These are phyloP conservation scores for Hyaena hyaena DNA, from an alignment of 2,113 vertebrate genomes.

Conservation along the genomic window DNA sequence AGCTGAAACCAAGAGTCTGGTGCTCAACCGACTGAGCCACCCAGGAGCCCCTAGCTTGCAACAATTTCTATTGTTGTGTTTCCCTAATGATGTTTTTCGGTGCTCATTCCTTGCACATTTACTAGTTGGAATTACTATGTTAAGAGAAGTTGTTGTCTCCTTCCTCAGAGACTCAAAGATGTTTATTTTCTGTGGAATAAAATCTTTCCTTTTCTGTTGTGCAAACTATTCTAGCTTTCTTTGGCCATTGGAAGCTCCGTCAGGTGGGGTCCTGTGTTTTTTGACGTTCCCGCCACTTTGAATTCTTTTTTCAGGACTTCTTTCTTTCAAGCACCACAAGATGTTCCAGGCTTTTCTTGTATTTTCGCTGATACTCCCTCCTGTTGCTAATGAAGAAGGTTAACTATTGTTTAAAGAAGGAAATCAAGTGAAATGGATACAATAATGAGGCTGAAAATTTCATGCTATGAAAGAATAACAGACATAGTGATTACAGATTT, in stretches of 20 bases:
- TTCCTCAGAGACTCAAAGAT: not conserved
- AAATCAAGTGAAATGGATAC: not conserved
- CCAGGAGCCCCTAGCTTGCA: no score
- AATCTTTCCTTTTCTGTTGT: not conserved
- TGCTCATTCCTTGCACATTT: not conserved
- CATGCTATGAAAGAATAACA: not conserved
- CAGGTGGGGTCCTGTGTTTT: not conserved
- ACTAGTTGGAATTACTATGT: constrained; percentile 12
- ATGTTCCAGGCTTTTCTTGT: not conserved
- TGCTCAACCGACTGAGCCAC: no score
- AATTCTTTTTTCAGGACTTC: not conserved
- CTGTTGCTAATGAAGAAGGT: not conserved
- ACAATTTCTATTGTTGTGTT: not conserved
- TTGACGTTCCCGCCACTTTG: not conserved
- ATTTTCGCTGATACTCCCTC: not conserved
- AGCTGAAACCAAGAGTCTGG: no score
- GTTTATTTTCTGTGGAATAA: constrained; percentile 15
- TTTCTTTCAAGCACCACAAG: not conserved
- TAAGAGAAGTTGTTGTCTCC: not conserved
- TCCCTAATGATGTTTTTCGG: not conserved
- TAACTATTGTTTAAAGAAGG: constrained; percentile 38
- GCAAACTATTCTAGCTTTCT: constrained; percentile 5
- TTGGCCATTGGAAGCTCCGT: not conserved
- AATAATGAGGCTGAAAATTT: constrained; percentile 14
- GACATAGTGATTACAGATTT: not conserved